Evolutionary conservation across 1,140 invertebrate genomes (phyloP), one percentile per base, ranked within the genome.

Genomic region (Chrysoperla carnea): DNA sequence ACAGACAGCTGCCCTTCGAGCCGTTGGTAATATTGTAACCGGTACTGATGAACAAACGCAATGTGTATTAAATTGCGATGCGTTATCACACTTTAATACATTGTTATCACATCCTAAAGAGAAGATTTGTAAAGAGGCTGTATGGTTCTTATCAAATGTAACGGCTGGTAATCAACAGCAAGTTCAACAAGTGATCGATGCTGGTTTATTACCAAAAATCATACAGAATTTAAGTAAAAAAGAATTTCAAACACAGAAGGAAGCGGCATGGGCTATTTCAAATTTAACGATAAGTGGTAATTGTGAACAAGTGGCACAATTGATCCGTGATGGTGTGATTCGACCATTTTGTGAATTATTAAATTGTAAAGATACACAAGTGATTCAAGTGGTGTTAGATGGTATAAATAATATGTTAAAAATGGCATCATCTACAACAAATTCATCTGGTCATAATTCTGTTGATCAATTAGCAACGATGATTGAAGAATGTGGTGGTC

Each of bases 101-200:
- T 69, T 99, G 38, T 66, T 98, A 14, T 79, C 79, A 37, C 93
- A 98, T 69, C 74, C 77, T 39, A 90, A 87, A 58, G 84, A 88
- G 44, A 83, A 83, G 57, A 83, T 84, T 50, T 81, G 81, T 60
- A 84, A 84, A 63, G 94, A 99, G 69, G 93, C 95, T 28, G 92
- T 97, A 6, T 99, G 95, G 95, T 98, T 98, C 66, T 70, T 99
- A 37, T 97, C 93, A 0, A 99, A 99, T 64, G 94, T 99, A 31
- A 98, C 94, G 45, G 95, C 95, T 23, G 95, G 95, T 35, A 98
- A 97, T 70, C 89, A 94, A 56, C 73, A 76, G 7, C 95, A 99
- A 70, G 93, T 99, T n/a, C 92, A 98, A 63, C 85, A 89, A 14
- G 94, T 99, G 11, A 96, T 99, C 47, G 90, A 98, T 62, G 90